Base-by-base conservation (phyloP, 2,113 vertebrate species). In the Stictonetta naevosa region DNA sequence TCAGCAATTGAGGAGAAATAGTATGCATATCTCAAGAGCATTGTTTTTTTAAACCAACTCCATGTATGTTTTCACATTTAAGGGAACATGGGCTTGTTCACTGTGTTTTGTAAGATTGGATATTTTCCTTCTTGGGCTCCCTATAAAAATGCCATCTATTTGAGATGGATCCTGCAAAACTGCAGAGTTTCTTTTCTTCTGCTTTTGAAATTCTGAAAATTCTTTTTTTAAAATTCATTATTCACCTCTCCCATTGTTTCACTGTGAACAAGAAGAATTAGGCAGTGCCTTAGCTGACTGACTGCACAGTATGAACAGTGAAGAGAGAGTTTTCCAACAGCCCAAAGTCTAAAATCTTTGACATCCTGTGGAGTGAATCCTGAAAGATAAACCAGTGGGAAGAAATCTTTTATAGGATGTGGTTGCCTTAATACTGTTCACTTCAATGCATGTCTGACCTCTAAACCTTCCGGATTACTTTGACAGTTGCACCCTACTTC, bases 341-440 rank as follows among this genome's bases (percentile, higher is more conserved):
- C 31, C 75, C 56, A 76, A 60, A 95, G 28, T 63, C 79, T 88
- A 80, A 94, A 95, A 48, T 84, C 60, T 85, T 93, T 68, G 73
- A 46, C 69, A 28, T 78, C 52, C 73, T 34, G 64, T 68, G 69
- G 79, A 86, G 64, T 62, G 38, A 92, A 75, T 81, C 79, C 87
- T 88, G 68, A 96, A 90, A 86, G 63, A 93, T 68, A 84, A 93
- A 83, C 42, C 66, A 64, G 73, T 93, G 75, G 76, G 64, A 92
- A 92, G 52, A 86, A 90, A 81, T 68, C 29, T 79, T 93, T 76
- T 53, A 66, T 92, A 88, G 52, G 40, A n/a, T 16, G 64, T 86
- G 34, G 26, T 64, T 88, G 33, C 18, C 59, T 86, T 86, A 67
- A 72, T 63, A 26, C 36, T 62, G 12, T 59, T 72, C 36, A 67